A percentile compares a stretch with the other conserved stretches of the same genome.
These are phyloP conservation scores for Diorhabda sublineata DNA, from an alignment of 1,140 invertebrate species.

Conservation along the genomic window DNA sequence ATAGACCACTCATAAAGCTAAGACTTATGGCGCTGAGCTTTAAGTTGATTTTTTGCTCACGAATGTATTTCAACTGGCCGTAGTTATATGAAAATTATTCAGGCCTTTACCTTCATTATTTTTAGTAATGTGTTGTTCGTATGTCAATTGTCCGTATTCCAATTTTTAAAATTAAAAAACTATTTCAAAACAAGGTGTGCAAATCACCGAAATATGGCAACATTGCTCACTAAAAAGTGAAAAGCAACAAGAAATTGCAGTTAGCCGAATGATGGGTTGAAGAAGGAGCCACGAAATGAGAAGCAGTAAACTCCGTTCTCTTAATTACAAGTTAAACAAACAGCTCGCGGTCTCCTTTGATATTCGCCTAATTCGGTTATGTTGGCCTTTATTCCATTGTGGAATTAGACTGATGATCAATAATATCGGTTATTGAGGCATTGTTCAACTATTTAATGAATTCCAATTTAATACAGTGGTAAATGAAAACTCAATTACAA, in stretches of 20 bases:
- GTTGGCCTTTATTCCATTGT: background rate
- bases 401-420: background rate
- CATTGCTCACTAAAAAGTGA: background rate
- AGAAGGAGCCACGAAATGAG: background rate
- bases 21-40: too few relatives aligned
- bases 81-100: too few relatives aligned
- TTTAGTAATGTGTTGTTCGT: too few relatives aligned
- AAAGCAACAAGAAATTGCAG: background rate
- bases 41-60: too few relatives aligned
- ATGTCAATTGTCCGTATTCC: too few relatives aligned
- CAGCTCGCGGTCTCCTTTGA: conserved; percentile 6
- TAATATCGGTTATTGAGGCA: background rate
- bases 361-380: background rate
- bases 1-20: too few relatives aligned
- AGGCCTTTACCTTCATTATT: too few relatives aligned
- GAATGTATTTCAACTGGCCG: too few relatives aligned
- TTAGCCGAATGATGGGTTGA: background rate
- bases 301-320: conserved; percentile 5
- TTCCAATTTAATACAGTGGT: background rate
- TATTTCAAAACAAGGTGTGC: too few relatives aligned
- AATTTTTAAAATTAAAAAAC: too few relatives aligned
- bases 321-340: conserved; percentile 8
- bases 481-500: too few relatives aligned
- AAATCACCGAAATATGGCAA: background rate
- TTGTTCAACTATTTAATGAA: background rate